Evolutionary conservation across 2,888 invertebrate species (phyloP).

Genomic region (Lasioglossum marginatum): DNA sequence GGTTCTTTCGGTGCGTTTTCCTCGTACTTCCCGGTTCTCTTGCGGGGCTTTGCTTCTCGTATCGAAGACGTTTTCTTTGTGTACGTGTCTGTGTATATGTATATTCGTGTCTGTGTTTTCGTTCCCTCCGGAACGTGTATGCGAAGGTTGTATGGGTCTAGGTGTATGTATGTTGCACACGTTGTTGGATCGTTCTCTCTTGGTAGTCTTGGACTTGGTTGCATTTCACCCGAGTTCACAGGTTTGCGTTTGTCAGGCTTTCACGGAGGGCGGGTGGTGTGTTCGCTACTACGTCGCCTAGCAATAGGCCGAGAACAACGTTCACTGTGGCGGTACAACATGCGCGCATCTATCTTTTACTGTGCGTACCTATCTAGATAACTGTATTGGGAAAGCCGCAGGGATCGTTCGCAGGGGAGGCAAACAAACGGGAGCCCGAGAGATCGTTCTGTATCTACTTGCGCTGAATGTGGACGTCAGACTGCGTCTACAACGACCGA

Average conservation of each 20-base stretch:
- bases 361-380: slow-evolving; percentile 66
- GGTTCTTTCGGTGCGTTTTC: slow-evolving; percentile 5
- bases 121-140: neutral
- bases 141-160: neutral
- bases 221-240: slow-evolving; percentile 69
- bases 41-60: slow-evolving; percentile 22
- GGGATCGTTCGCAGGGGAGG: slow-evolving; percentile 13
- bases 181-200: slow-evolving; percentile 24
- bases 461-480: neutral
- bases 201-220: slow-evolving; percentile 65
- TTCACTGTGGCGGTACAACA: slow-evolving; percentile 33
- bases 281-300: slow-evolving; percentile 25
- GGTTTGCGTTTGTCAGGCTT: neutral
- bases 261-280: neutral
- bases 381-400: slow-evolving; percentile 26
- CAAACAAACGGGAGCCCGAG: slow-evolving; percentile 10
- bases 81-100: neutral
- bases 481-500: neutral
- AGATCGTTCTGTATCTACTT: neutral
- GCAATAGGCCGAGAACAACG: slow-evolving; percentile 15
- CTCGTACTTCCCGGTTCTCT: slow-evolving; percentile 23
- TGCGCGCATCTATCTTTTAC: slow-evolving; percentile 63
- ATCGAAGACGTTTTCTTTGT: neutral
- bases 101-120: neutral
- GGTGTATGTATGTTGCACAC: neutral